Evolutionary conservation across 2,113 vertebrate species (phyloP).

Genomic region (Zosterops lateralis): DNA sequence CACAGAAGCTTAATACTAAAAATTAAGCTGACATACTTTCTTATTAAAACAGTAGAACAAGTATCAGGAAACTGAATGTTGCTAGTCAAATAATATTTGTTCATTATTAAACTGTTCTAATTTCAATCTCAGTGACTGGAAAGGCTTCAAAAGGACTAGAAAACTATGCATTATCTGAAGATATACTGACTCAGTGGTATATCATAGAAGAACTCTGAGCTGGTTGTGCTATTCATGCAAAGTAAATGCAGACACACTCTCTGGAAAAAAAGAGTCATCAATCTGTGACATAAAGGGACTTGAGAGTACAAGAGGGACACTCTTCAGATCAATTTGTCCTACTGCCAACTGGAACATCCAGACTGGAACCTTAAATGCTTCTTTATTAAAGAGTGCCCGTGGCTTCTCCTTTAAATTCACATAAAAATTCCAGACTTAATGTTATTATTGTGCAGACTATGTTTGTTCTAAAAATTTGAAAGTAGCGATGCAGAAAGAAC

Average conservation of each 20-base stretch:
- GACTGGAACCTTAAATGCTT: constrained; percentile 38
- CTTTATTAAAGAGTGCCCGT: neutral
- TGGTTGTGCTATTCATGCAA: neutral
- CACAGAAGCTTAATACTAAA: neutral
- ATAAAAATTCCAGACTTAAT: neutral
- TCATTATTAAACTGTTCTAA: neutral
- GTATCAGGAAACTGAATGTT: neutral
- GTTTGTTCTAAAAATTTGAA: neutral
- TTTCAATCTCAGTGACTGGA: neutral
- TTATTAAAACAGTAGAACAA: neutral
- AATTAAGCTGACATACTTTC: neutral
- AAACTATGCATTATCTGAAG: neutral
- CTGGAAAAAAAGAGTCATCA: constrained; percentile 28
- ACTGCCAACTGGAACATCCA: constrained; percentile 53
- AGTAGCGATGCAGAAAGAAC: neutral
- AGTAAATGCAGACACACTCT: constrained; percentile 31
- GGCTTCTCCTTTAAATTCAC: constrained; percentile 14
- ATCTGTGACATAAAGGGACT: constrained; percentile 63
- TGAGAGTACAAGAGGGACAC: constrained; percentile 48
- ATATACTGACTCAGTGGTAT: neutral
- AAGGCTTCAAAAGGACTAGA: neutral
- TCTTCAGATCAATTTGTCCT: constrained; percentile 54
- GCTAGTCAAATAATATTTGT: neutral
- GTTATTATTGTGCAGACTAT: neutral
- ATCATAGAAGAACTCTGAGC: neutral